These are phyloP conservation scores for Myxocyprinus asiaticus DNA, from an alignment of 2,113 vertebrate species.

Conservation along the genomic window DNA sequence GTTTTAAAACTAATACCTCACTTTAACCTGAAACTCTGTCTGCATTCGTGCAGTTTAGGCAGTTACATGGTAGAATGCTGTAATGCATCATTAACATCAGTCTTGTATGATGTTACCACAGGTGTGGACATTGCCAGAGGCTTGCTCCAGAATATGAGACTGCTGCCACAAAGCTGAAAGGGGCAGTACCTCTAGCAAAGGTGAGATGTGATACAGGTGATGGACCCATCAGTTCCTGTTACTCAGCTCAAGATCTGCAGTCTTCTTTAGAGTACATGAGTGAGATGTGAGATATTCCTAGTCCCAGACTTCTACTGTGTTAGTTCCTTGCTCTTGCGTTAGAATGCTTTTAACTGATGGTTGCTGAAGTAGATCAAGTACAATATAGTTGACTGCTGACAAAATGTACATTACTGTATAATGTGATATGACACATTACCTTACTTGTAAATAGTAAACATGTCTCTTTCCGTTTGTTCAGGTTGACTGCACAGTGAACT, in stretches of 20 bases:
- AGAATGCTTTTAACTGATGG: too few relatives aligned
- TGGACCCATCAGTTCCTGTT: neutral
- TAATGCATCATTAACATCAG: neutral
- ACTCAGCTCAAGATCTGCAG: neutral
- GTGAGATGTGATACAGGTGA: conserved; percentile 45
- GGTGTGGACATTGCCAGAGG: conserved; percentile 75
- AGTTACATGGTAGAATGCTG: neutral
- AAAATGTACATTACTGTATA: neutral
- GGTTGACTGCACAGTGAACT: conserved; percentile 62
- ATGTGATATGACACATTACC: neutral
- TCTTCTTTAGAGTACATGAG: neutral
- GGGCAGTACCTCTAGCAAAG: conserved; percentile 67
- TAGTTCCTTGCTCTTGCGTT: too few relatives aligned
- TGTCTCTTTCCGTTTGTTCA: conserved; percentile 13
- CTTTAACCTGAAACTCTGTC: neutral
- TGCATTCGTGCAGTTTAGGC: neutral
- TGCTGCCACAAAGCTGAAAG: conserved; percentile 70
- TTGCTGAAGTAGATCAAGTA: too few relatives aligned
- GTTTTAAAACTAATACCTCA: too few relatives aligned
- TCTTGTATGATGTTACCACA: conserved; percentile 39
- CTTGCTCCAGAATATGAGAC: conserved; percentile 72
- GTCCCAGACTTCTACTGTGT: too few relatives aligned
- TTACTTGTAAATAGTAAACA: neutral
- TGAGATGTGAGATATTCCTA: neutral
- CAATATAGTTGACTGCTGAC: too few relatives aligned